Evolutionary conservation across 2,888 invertebrate species (phyloP), one percentile per base, ranked within the genome.

Genomic region (Geotrupes spiniger): DNA sequence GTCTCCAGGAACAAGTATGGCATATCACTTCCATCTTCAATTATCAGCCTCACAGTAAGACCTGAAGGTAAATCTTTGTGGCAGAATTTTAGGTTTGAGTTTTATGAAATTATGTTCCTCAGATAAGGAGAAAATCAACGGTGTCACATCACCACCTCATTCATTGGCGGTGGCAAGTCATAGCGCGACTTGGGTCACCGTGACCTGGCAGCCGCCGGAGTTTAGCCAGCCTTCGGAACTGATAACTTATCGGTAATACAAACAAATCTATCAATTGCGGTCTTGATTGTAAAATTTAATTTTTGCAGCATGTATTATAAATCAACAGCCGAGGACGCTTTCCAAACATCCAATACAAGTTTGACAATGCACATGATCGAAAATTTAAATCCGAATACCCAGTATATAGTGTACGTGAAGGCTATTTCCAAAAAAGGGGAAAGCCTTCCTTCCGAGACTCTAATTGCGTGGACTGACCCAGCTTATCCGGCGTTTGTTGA

Each of bases 381-480:
- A 62, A 81, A 82, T 61, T 71, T 91, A 36, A 80, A 79, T 26
- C 90, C 90, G 0, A 91, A 90, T 74, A 86, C 89, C 0, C 88
- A 90, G 71, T 89, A 90, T 68, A 85, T 89, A 39, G 78, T 88
- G 42, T 90, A 87, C 74, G 86, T 89, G 36, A 82, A 78, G 52
- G 89, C 89, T 0, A 80, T 87, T 39, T 76, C 77, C 0, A 81
- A 82, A 1, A 78, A 79, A 54, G 89, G 89, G 0, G 80, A 81
- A 53, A 90, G 89, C 6, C 71, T 85, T 60, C 84, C 90, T 1
- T 90, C 89, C 0, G 91, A 92, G 72, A 90, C 89, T 0, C 69
- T 92, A 16, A 79, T 90, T 47, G 89, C 88, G 0, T 91, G 90
- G 90, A 91, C 91, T 4, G 90, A 91, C 70, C 90, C 91, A 0